These are phyloP conservation scores for Euschistus heros DNA, from an alignment of 1,140 invertebrate species.

Conservation along the genomic window DNA sequence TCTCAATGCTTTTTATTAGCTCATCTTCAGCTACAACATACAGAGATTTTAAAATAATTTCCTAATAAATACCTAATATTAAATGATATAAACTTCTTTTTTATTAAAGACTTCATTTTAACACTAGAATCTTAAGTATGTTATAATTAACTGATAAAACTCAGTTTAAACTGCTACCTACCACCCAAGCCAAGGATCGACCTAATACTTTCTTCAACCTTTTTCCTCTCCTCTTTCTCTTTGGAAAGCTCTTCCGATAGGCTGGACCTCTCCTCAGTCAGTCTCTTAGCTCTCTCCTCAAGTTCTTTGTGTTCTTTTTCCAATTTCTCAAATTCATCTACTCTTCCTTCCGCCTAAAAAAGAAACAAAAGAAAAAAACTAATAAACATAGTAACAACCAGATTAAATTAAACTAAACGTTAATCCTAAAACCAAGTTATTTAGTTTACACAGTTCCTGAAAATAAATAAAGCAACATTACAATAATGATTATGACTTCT, in stretches of 20 bases:
- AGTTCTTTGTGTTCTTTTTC: constrained; percentile 39
- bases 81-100: too few species aligned
- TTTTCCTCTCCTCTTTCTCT: constrained; percentile 22
- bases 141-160: too few species aligned
- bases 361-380: not conserved
- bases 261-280: constrained; percentile 22
- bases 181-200: constrained; percentile 17
- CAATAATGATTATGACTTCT: too few species aligned
- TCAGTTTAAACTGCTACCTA: not conserved
- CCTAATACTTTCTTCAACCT: constrained; percentile 18
- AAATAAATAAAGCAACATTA: too few species aligned
- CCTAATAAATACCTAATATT: too few species aligned
- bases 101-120: too few species aligned
- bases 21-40: constrained; percentile 31
- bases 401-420: too few species aligned
- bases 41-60: too few species aligned
- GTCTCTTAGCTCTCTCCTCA: constrained; percentile 26
- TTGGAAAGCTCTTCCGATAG: constrained; percentile 22
- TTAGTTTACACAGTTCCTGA: too few species aligned
- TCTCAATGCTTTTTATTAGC: constrained; percentile 33
- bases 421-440: too few species aligned
- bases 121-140: too few species aligned
- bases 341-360: constrained; percentile 56
- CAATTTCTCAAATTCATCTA: constrained; percentile 47
- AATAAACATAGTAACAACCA: too few species aligned